Evolutionary conservation across 1,140 invertebrate genomes (phyloP).

Genomic region (Tenebrio molitor): DNA sequence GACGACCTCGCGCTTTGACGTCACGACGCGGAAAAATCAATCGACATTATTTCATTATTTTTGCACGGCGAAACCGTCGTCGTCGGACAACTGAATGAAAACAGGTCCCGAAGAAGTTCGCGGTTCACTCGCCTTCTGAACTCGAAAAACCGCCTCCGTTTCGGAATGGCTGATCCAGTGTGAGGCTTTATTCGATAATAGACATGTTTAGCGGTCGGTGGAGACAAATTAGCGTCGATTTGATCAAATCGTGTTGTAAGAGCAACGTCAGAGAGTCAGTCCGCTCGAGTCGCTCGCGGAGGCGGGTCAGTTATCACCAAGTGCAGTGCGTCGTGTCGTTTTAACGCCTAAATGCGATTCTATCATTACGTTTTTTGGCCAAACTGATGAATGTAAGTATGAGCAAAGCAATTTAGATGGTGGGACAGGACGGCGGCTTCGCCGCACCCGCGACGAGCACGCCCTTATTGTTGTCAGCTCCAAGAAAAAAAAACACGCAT

Average conservation of each 20-base stretch:
- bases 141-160: constrained; percentile 3
- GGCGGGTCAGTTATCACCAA: constrained; percentile 1
- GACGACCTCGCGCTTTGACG: constrained; percentile 42
- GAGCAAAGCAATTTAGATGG: not conserved
- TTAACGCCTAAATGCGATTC: constrained; percentile 44
- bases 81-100: too few species aligned
- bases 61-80: not conserved
- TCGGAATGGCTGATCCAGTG: constrained; percentile 1
- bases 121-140: too few species aligned
- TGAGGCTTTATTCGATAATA: constrained; percentile 38
- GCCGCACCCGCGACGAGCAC: not conserved
- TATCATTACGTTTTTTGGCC: constrained; percentile 29
- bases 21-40: constrained; percentile 48
- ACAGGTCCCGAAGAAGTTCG: too few species aligned
- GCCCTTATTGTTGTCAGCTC: not conserved
- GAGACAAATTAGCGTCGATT: constrained; percentile 35
- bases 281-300: constrained; percentile 36
- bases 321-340: constrained; percentile 35
- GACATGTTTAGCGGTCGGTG: constrained; percentile 14
- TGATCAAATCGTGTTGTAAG: constrained; percentile 42
- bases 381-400: constrained; percentile 54
- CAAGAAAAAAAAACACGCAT: not conserved
- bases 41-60: constrained; percentile 43
- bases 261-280: constrained; percentile 4
- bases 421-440: not conserved